Base-by-base conservation (phyloP, 1,140 invertebrate species). In the Choristoneura fumiferana region DNA sequence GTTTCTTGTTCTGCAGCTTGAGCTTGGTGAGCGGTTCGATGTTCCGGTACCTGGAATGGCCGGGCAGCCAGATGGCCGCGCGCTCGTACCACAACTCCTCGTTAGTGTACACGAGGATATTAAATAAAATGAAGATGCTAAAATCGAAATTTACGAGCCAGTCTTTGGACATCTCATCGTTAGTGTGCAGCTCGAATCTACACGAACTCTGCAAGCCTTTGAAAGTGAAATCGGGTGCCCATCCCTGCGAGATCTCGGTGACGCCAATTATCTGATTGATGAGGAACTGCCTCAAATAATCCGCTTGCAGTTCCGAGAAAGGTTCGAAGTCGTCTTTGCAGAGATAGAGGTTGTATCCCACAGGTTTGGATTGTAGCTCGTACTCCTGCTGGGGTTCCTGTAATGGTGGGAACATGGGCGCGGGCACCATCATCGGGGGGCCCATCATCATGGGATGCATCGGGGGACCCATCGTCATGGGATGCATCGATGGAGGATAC, bases 51-150 rank as follows among this genome's bases (percentile, higher is more conserved):
- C 67, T 78, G 29, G 82, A 81, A 73, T 87, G 81, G n/a, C 81
- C 82, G 1, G 82, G 84, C 13, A 89, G 60, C 85, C 84, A 87
- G n/a, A 89, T 72, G n/a, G 84, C 84, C 4, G 80, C 85, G 8
- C 85, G 69, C 52, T 87, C 82, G 45, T 83, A 83, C 79, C 78
- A 85, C 39, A 87, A 53, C 54, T 88, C 82, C 33, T 87, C 81
- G 8, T 73, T 74, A 1, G 78, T 83, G 54, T 88, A 86, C 8
- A 83, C 75, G 3, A 88, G 52, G 5, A 87, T 74, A 17, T 76
- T 72, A 54, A 84, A 82, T 0, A 59, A 36, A 14, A 36, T 45
- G 8, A 84, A 81, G 12, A 67, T 54, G 14, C 57, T 73, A 59
- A 84, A 88, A 68, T 88, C 78, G 35, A 87, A 61, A 18, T 69